Conservation (phyloP, 1,140 invertebrate species). For the Elymnias hypermnestra region DNA sequence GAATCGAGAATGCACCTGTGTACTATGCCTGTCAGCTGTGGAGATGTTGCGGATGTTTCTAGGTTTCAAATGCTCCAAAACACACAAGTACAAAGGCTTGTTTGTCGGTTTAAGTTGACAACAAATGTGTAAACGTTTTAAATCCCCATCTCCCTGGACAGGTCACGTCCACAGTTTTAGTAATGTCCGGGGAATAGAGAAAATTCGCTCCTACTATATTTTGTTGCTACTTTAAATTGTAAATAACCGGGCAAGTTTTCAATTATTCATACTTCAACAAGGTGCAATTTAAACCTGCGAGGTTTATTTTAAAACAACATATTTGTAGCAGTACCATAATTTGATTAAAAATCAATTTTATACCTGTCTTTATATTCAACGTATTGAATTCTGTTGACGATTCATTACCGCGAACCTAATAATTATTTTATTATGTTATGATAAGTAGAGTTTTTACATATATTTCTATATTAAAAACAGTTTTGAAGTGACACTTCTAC, state of each 20-base stretch:
- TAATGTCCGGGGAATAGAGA: background rate
- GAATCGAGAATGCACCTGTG: too few species aligned
- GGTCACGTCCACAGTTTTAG: slow-evolving; percentile 5
- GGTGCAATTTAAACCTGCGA: too few species aligned
- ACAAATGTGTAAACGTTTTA: slow-evolving; percentile 2
- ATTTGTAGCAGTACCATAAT: too few species aligned
- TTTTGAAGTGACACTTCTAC: too few species aligned
- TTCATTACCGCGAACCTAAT: too few species aligned
- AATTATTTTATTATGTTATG: too few species aligned
- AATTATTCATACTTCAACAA: background rate
- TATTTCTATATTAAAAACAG: too few species aligned
- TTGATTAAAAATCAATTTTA: too few species aligned
- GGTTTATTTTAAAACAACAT: too few species aligned
- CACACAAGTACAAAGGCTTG: background rate
- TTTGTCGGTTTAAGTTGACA: slow-evolving; percentile 1
- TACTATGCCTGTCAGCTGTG: background rate
- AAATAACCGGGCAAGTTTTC: background rate
- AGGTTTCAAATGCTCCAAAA: background rate
- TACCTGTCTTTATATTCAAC: too few species aligned
- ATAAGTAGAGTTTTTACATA: too few species aligned
- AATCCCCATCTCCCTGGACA: slow-evolving; percentile 1
- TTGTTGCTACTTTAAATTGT: background rate
- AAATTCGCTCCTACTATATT: background rate
- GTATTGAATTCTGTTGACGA: too few species aligned
- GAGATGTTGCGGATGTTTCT: background rate